Percentiles rank a stretch among this genome's conserved stretches.
phyloP scores from a whole-genome alignment of 2,888 invertebrate genomes.

The Augiades crinisus region DNA sequence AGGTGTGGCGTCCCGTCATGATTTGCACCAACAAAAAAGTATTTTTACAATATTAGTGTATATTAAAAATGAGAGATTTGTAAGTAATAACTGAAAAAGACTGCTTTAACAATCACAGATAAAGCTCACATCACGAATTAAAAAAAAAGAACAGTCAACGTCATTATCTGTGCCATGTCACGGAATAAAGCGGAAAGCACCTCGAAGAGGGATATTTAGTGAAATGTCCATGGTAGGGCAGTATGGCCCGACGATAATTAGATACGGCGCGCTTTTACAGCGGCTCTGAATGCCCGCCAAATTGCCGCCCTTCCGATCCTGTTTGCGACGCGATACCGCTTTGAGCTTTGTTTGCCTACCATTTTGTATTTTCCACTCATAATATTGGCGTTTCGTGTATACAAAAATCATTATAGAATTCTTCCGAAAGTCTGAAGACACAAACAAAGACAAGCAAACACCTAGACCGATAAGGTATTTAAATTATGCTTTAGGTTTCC shows the following conservation, averaged over 20 bases:
- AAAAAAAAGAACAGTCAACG: neutral
- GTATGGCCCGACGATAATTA: conserved; percentile 73
- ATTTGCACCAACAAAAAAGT: no score
- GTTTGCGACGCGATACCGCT: conserved; percentile 62
- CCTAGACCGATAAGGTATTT: no score
- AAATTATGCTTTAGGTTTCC: no score
- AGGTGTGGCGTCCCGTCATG: no score
- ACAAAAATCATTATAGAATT: no score
- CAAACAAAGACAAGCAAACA: no score
- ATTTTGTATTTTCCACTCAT: conserved; percentile 39
- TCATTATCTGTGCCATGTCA: neutral
- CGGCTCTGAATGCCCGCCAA: conserved; percentile 74
- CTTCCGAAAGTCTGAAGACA: no score
- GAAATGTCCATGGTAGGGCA: conserved; percentile 48
- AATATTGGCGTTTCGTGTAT: neutral
- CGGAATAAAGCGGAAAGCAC: neutral
- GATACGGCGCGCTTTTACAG: conserved; percentile 80
- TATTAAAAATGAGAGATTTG: no score
- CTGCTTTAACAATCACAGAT: neutral
- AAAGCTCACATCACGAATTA: neutral
- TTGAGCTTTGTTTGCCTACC: conserved; percentile 53
- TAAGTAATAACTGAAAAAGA: no score
- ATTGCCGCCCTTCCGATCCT: conserved; percentile 77
- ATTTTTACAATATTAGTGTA: no score
- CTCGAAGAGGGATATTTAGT: conserved; percentile 46